These are phyloP conservation scores for Leptinotarsa texana DNA, from an alignment of 1,140 invertebrate genomes.

Conservation along the genomic window DNA sequence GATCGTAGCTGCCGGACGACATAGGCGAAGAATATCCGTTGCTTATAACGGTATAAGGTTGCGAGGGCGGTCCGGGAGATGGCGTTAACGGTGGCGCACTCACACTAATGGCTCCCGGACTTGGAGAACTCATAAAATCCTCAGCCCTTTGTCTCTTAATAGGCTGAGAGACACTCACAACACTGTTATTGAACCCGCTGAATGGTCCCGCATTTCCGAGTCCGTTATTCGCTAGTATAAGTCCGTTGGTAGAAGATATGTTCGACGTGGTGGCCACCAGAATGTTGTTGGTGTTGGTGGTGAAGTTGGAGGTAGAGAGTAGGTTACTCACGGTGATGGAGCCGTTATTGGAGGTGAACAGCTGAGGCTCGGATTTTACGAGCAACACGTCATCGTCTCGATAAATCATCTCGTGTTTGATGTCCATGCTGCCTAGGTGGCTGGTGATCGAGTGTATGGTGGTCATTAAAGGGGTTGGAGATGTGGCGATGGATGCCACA, in stretches of 20 bases:
- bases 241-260: conserved; percentile 34
- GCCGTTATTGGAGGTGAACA: conserved; percentile 42
- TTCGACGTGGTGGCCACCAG: conserved; percentile 29
- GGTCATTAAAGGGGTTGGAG: conserved; percentile 47
- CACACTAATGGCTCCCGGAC: conserved; percentile 62
- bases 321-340: conserved; percentile 35
- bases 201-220: conserved; percentile 14
- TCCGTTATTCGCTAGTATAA: conserved; percentile 34
- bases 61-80: conserved; percentile 61
- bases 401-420: conserved; percentile 54
- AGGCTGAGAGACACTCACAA: conserved; percentile 18
- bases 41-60: conserved; percentile 64
- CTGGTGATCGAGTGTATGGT: conserved; percentile 38
- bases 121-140: conserved; percentile 66
- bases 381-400: conserved; percentile 51
- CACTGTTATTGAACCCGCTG: conserved; percentile 37
- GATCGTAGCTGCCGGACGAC: conserved; percentile 81
- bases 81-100: conserved; percentile 64
- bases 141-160: conserved; percentile 53
- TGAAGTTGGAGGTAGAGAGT: conserved; percentile 4
- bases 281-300: conserved; percentile 28
- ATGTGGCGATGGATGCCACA: conserved; percentile 29
- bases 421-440: conserved; percentile 47
- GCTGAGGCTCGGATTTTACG: conserved; percentile 52
- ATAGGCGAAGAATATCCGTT: conserved; percentile 83